Evolutionary conservation across 2,797 vertebrate genomes (phyloP).

Genomic region (Pseudomugil gertrudae): DNA sequence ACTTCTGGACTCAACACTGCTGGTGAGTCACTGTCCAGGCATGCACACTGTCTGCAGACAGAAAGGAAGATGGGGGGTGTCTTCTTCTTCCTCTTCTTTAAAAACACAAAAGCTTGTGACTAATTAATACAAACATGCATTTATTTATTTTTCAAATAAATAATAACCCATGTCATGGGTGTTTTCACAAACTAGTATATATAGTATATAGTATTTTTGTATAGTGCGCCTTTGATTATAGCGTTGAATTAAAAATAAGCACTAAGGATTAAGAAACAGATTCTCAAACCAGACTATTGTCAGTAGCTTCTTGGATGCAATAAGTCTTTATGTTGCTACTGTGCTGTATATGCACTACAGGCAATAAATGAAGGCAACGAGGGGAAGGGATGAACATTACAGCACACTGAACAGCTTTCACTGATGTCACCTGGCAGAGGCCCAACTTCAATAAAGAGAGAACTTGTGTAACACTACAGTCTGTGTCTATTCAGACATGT

Average conservation of each 20-base stretch:
- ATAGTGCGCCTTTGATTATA: neutral
- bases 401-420: constrained; percentile 50
- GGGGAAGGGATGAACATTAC: constrained; percentile 50
- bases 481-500: constrained; percentile 75
- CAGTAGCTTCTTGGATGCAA: neutral
- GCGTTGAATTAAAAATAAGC: neutral
- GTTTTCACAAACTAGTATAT: no score
- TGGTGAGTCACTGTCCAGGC: constrained; percentile 75
- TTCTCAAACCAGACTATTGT: neutral
- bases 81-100: constrained; percentile 2
- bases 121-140: neutral
- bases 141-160: neutral
- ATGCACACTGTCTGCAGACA: constrained; percentile 68
- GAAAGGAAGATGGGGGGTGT: constrained; percentile 39
- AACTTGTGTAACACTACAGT: constrained; percentile 71
- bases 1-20: constrained; percentile 60
- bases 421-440: constrained; percentile 74
- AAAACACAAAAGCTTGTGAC: neutral
- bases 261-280: neutral
- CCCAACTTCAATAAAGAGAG: constrained; percentile 73
- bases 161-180: neutral
- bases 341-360: constrained; percentile 26
- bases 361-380: constrained; percentile 43
- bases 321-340: constrained; percentile 18
- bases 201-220: no score